phyloP scores from a whole-genome alignment of 2,113 vertebrate species.

The Montifringilla adamsi region DNA sequence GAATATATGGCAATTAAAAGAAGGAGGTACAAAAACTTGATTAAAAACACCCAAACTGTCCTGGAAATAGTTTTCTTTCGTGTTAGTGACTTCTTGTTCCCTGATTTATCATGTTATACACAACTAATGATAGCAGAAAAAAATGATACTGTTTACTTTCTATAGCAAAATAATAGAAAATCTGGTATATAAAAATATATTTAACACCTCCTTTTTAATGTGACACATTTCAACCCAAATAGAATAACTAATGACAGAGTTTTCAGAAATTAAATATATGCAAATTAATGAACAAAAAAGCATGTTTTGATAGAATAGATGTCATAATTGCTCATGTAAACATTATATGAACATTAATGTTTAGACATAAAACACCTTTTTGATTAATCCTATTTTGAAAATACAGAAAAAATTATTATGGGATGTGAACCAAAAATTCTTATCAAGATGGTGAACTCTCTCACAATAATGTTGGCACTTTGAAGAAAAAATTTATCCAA shows the following conservation, averaged over 20 bases:
- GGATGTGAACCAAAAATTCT: neutral
- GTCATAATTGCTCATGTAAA: neutral
- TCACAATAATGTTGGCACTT: neutral
- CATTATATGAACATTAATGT: neutral
- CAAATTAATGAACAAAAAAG: neutral
- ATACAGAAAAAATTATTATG: neutral
- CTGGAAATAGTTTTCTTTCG: neutral
- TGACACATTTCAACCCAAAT: neutral
- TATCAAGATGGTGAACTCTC: neutral
- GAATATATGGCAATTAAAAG: rapidly evolving
- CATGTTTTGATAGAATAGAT: neutral
- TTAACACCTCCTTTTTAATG: neutral
- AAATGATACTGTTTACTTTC: rapidly evolving
- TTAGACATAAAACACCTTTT: neutral
- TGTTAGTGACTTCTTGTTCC: neutral
- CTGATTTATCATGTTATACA: neutral
- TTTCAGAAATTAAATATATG: neutral
- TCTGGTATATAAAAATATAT: neutral
- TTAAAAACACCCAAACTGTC: neutral
- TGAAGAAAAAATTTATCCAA: neutral
- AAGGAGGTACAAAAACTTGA: neutral
- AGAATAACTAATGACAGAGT: neutral
- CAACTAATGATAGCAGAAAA: neutral
- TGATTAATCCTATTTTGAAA: neutral
- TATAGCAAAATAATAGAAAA: neutral